A percentile compares a stretch with the other conserved stretches of the same genome.
Conservation (phyloP, 2,888 invertebrate genomes). For the Plutella xylostella region DNA sequence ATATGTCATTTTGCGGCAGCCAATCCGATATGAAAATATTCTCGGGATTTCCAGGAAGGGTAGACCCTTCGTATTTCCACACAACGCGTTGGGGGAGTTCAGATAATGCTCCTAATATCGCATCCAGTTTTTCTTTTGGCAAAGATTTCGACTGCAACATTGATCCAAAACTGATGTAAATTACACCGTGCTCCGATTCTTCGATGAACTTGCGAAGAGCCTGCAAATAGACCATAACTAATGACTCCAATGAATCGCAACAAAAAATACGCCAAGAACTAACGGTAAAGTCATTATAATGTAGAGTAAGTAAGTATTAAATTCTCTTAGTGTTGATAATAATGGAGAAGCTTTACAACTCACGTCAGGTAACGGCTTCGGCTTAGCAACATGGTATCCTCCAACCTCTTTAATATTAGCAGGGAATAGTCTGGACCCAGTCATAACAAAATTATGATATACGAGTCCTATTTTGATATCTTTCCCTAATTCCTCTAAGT, state of each 20-base stretch:
- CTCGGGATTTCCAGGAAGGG: constrained; percentile 64
- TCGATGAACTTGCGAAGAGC: constrained; percentile 76
- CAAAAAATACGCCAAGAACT: no score
- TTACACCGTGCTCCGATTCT: constrained; percentile 73
- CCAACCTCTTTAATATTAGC: constrained; percentile 74
- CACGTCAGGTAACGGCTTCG: constrained; percentile 55
- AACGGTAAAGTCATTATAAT: no score
- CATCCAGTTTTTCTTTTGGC: constrained; percentile 65
- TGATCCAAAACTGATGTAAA: constrained; percentile 84
- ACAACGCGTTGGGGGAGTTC: constrained; percentile 73
- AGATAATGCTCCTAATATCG: constrained; percentile 71
- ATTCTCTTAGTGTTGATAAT: no score
- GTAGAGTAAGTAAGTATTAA: no score
- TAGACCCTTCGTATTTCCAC: constrained; percentile 82
- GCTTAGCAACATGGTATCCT: constrained; percentile 65
- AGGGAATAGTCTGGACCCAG: constrained; percentile 66
- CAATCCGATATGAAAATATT: constrained; percentile 75
- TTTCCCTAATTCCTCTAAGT: constrained; percentile 56
- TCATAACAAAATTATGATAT: constrained; percentile 72
- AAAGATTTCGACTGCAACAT: constrained; percentile 76
- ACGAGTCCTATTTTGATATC: constrained; percentile 70
- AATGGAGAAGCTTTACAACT: no score
- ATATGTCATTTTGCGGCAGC: constrained; percentile 79
- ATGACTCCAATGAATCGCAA: no score
- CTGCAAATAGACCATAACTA: no score